Base-by-base conservation (phyloP, 2,888 invertebrate species). In the Chalcis sispes region DNA sequence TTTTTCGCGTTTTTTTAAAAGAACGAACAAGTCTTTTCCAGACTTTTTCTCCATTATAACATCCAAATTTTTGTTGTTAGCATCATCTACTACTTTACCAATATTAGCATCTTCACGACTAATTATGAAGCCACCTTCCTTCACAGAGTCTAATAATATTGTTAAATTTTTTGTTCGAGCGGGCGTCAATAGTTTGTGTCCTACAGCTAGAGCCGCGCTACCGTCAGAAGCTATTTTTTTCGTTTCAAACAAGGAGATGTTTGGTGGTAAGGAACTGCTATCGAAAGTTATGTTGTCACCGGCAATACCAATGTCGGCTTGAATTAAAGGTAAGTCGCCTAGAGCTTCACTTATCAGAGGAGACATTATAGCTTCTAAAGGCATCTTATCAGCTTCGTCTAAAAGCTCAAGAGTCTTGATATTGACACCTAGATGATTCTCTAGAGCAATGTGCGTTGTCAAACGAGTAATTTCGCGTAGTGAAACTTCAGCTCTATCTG, bases 251-350 rank as follows among this genome's bases (percentile, higher is more conserved):
- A 93, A 89, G 1, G 90, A 90, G 0, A 94, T 89, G 36, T 89
- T 87, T 0, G 88, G 80, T 0, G 91, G 90, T 80, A 92, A 84
- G 56, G 90, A 89, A 15, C 90, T 80, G 1, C 90, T 83, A 1
- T 91, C 90, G 62, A 91, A 77, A 46, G 79, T 77, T 10, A 84
- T 79, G 2, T 82, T 65, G 1, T 85, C 76, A 2, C 83, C 79
- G 1, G 93, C 84, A 0, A 95, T 86, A 65, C 91, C 89, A 0
- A 93, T 89, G 61, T 94, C 93, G 0, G 94, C 92, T 81, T 94
- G 93, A 2, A 94, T 90, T 13, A 94, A 85, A 0, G 95, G 95
- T 48, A 94, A 86, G 81, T 95, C 93, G 59, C 91, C 92, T 0
- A 95, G 89, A 0, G 92, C 89, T 1, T 92, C 91, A 8, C 89